phyloP scores from a whole-genome alignment of 2,888 invertebrate genomes.

The Diloba caeruleocephala region DNA sequence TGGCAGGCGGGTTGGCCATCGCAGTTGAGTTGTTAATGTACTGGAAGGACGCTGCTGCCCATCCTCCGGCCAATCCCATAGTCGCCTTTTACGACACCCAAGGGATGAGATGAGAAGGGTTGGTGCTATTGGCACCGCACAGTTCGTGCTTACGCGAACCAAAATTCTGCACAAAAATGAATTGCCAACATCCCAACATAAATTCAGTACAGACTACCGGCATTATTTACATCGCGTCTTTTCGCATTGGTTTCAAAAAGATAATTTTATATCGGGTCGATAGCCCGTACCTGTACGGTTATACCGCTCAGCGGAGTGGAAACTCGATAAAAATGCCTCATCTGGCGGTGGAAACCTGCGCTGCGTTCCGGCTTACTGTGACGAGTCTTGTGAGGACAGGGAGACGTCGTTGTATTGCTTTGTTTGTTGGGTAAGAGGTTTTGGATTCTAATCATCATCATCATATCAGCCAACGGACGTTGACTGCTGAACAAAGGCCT shows the following conservation, averaged over 20 bases:
- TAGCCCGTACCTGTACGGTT: conserved; percentile 55
- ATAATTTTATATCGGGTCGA: conserved; percentile 40
- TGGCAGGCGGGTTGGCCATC: no score
- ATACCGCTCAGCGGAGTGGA: conserved; percentile 64
- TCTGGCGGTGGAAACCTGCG: conserved; percentile 44
- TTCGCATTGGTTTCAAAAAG: conserved; percentile 9
- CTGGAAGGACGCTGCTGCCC: no score
- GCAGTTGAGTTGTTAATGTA: no score
- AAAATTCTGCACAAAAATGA: not conserved
- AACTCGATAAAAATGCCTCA: conserved; percentile 71
- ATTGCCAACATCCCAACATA: not conserved
- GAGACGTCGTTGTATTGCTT: not conserved
- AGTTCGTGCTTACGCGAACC: no score
- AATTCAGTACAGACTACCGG: not conserved
- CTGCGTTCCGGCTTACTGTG: conserved; percentile 10
- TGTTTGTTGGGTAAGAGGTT: not conserved
- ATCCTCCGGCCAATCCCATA: no score
- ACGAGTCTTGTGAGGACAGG: conserved; percentile 5
- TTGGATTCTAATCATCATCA: no score
- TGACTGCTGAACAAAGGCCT: no score
- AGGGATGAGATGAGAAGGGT: no score
- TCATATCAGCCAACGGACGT: no score
- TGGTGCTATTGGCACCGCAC: no score
- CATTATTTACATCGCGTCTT: not conserved
- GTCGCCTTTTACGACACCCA: no score